Evolutionary conservation across 2,888 invertebrate species (phyloP).

Genomic region (Hypolimnas misippus): DNA sequence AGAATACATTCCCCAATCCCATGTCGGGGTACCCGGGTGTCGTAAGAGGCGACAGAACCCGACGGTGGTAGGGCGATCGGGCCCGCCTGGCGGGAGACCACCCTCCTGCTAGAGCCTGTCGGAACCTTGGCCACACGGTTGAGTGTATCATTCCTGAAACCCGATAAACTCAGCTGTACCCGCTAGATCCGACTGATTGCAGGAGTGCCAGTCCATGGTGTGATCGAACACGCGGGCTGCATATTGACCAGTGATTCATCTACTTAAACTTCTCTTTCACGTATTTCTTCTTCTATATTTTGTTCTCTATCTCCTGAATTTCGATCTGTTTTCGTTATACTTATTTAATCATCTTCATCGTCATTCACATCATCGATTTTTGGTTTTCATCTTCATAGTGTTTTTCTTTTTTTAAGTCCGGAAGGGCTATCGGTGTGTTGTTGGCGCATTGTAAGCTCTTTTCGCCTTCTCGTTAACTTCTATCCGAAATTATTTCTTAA

Average conservation of each 20-base stretch:
- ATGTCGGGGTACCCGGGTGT: constrained; percentile 43
- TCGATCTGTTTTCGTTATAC: neutral
- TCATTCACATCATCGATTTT: neutral
- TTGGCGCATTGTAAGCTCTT: no score
- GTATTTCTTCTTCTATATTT: neutral
- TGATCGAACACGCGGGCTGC: constrained; percentile 12
- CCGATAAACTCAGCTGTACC: constrained; percentile 3
- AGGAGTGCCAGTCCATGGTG: constrained; percentile 19
- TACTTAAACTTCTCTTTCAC: neutral
- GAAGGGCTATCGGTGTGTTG: no score
- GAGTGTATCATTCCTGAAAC: neutral
- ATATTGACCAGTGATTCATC: neutral
- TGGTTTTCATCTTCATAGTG: neutral
- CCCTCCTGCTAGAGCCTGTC: constrained; percentile 35
- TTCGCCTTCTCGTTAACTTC: neutral
- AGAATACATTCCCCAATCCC: constrained; percentile 45
- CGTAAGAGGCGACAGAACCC: constrained; percentile 45
- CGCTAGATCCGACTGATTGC: neutral
- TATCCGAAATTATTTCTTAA: neutral
- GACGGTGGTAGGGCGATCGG: constrained; percentile 42
- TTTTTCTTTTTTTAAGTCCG: neutral
- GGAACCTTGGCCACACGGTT: neutral
- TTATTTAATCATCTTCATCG: constrained; percentile 2
- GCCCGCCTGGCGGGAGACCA: constrained; percentile 43
- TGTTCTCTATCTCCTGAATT: neutral